These are phyloP conservation scores for Alloscopus bannaensis DNA, from an alignment of 2,888 invertebrate genomes.

Conservation along the genomic window DNA sequence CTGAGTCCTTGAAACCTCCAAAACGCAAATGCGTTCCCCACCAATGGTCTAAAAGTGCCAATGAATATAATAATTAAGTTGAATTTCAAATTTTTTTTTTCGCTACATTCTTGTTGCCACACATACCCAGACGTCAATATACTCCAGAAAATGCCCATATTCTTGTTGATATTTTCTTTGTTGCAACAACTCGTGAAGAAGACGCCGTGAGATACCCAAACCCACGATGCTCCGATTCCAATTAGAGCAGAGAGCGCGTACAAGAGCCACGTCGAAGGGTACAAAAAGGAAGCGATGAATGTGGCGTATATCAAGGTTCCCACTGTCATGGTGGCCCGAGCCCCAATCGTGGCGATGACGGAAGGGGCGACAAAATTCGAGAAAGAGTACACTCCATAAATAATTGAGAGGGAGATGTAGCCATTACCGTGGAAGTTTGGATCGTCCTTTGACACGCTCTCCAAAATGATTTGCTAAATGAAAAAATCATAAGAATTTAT, in stretches of 20 bases:
- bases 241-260: constrained; percentile 90
- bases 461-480: constrained; percentile 93
- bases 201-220: constrained; percentile 97
- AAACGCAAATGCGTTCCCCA: constrained; percentile 96
- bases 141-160: constrained; percentile 98
- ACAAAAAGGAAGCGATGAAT: constrained; percentile 92
- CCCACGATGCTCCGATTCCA: constrained; percentile 93
- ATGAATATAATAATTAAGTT: not conserved
- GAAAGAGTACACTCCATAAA: constrained; percentile 92
- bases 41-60: no score
- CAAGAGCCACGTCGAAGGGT: constrained; percentile 88
- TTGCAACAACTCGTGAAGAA: constrained; percentile 94
- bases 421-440: constrained; percentile 87
- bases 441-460: constrained; percentile 83
- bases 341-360: constrained; percentile 89
- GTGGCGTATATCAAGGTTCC: constrained; percentile 85
- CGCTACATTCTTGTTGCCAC: no score
- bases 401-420: constrained; percentile 92
- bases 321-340: constrained; percentile 90
- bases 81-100: no score
- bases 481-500: no score
- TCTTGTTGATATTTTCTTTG: constrained; percentile 89
- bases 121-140: constrained; percentile 93
- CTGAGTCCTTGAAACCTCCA: constrained; percentile 89
- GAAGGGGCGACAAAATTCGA: constrained; percentile 97